A percentile compares a stretch with the other conserved stretches of the same genome.
Evolutionary conservation across 1,140 invertebrate species (phyloP).

Genomic region (Plodia interpunctella): DNA sequence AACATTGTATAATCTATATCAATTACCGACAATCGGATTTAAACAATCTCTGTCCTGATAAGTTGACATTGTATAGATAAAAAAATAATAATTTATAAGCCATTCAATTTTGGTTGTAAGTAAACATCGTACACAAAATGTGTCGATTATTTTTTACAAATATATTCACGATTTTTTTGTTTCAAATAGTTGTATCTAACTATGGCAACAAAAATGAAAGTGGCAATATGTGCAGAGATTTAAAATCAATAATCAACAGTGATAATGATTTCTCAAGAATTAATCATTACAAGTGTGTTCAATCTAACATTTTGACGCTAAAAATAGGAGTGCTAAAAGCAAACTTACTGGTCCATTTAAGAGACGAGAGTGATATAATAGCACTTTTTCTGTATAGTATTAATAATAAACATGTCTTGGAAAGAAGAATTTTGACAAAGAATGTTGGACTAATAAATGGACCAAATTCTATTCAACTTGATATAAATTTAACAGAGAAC

Average conservation of each 20-base stretch:
- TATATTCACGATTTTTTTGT: background rate
- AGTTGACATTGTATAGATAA: background rate
- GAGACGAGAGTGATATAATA: background rate
- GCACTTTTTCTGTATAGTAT: background rate
- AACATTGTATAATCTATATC: too few species aligned
- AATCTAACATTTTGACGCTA: background rate
- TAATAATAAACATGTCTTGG: background rate
- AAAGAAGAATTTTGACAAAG: background rate
- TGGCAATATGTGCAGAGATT: background rate
- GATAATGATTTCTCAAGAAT: background rate
- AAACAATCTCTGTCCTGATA: background rate
- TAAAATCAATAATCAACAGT: background rate
- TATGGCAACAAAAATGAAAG: background rate
- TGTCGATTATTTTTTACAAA: background rate
- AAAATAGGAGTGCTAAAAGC: background rate
- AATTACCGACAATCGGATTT: background rate
- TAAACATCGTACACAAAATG: background rate
- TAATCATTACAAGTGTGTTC: background rate
- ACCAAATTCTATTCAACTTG: background rate
- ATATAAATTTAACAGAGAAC: background rate
- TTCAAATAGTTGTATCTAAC: background rate
- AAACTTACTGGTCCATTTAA: background rate
- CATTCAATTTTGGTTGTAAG: background rate
- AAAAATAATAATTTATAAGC: background rate
- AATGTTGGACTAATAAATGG: background rate